These are phyloP conservation scores for Leptodactylus fuscus DNA, from an alignment of 2,113 vertebrate species.

Conservation along the genomic window DNA sequence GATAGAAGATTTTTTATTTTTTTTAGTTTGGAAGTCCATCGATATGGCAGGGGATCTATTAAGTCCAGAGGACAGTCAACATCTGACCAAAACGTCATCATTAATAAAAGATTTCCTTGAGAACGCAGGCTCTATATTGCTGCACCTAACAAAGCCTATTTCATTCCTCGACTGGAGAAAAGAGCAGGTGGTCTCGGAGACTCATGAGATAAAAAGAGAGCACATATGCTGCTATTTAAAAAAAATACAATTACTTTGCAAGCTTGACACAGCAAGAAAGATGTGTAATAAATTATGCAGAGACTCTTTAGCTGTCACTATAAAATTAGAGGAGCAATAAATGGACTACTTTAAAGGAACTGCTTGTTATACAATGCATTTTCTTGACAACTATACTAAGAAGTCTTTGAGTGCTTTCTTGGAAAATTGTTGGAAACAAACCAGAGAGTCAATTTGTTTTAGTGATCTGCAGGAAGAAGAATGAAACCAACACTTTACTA, in stretches of 20 bases:
- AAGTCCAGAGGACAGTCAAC: no score
- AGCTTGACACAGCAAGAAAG: slow-evolving; percentile 49
- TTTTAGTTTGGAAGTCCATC: no score
- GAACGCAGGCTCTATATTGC: not conserved
- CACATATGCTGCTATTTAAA: slow-evolving; percentile 22
- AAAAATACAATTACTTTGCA: slow-evolving; percentile 47
- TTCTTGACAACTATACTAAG: slow-evolving; percentile 39
- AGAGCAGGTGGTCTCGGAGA: slow-evolving; percentile 25
- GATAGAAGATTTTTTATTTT: no score
- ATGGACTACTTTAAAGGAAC: slow-evolving; percentile 37
- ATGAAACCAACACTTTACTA: slow-evolving; percentile 4
- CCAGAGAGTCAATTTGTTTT: slow-evolving; percentile 46
- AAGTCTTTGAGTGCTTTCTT: slow-evolving; percentile 49
- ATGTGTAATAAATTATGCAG: slow-evolving; percentile 48
- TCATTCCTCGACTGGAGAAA: slow-evolving; percentile 13
- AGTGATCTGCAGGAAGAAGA: slow-evolving; percentile 11
- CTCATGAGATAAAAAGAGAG: slow-evolving; percentile 25
- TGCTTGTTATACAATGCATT: slow-evolving; percentile 48
- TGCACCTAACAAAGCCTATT: slow-evolving; percentile 14
- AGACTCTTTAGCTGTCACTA: slow-evolving; percentile 50
- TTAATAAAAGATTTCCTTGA: not conserved
- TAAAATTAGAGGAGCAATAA: slow-evolving; percentile 48
- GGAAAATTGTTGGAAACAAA: slow-evolving; percentile 52
- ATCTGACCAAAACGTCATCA: not conserved
- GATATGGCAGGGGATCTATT: no score